Evolutionary conservation across 2,113 vertebrate species (phyloP), one percentile per base, ranked within the genome.

Genomic region (Ursus arctos): DNA sequence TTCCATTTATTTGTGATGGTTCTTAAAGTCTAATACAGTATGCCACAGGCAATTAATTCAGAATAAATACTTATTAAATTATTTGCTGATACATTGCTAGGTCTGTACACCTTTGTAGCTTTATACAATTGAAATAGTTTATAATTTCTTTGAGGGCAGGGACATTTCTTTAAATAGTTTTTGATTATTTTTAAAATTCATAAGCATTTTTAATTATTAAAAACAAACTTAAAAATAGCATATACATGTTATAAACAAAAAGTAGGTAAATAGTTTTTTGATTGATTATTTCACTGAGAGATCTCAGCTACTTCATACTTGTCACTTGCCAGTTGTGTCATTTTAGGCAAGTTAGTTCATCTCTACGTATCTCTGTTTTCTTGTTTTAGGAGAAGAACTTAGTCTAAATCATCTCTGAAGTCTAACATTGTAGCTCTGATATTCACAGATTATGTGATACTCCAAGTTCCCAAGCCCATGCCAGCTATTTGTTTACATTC

Each of bases 51-150:
- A 69, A 26, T 84, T 77, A 86, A 86, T 67, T 82, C 65, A 57
- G 22, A 91, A 85, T 81, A 94, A 74, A 80, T 86, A 11, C n/a
- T 63, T 94, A 28, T 80, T 72, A 76, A 65, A 65, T 65, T 65
- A 40, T 65, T 92, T 88, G 57, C 14, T 88, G 9, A 76, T 92
- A 1, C 12, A 69, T 18, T 77, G 21, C n/a, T 76, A 51, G 63
- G 49, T 82, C 76, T 59, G 14, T 61, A 91, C 8, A 49, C 24
- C 21, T 76, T 85, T 81, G 19, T 36, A 65, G 15, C 82, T 86
- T 51, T 79, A 40, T 76, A 40, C 24, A 80, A 14, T 19, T 59
- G 61, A 69, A 53, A 61, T 76, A 16, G 5, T 77, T 36, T 53
- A 47, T 93, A 83, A 63, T 69, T 31, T 90, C 28, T 77, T 61